Base-by-base conservation (phyloP, 2,113 vertebrate genomes). In the Patagioenas fasciata region DNA sequence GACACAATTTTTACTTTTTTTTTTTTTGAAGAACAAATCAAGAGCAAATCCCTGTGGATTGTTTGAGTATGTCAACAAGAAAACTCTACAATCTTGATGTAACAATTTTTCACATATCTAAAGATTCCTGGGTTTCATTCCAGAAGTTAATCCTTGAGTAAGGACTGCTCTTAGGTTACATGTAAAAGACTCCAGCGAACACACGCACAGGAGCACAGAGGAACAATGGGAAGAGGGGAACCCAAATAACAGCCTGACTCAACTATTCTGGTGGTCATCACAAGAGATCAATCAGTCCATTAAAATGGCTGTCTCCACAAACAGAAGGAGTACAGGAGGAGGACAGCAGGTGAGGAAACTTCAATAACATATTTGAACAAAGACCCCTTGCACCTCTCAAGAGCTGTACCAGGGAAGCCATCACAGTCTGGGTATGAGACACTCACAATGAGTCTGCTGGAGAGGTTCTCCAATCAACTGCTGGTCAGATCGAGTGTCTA, bases 391-490 rank as follows among this genome's bases (percentile, higher is more conserved):
- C 34, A 50, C 10, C 14, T 62, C 25, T 21, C 18, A 50, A 29
- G 13, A 28, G 14, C 8, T 72, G 16, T 16, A 16, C 53, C 8
- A 8, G 16, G 9, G 70, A 5, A 82, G 5, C 15, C 19, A 72
- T 50, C 26, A 54, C 0, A 0, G 8, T 25, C 38, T 11, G 5
- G 5, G 26, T 65, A 11, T 40, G 19, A 82, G 61, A 16, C 4
- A 5, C 13, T 5, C 9, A 56, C 38, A 36, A 28, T 1, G 2
- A 66, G 5, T 42, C 18, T 32, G 10, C 26, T 80, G 61, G 50
- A 61, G 65, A 60, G 26, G 15, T 1, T 48, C 9, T 71, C 11
- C 1, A 1, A 18, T 67, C 34, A 72, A 14, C 12, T 1, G 2
- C 28, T 53, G 11, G 17, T 23, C 29, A 54, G 25, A 34, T 6